A percentile compares a stretch with the other conserved stretches of the same genome.
Evolutionary conservation across 2,113 vertebrate species (phyloP).

Genomic region (Cavia aperea): DNA sequence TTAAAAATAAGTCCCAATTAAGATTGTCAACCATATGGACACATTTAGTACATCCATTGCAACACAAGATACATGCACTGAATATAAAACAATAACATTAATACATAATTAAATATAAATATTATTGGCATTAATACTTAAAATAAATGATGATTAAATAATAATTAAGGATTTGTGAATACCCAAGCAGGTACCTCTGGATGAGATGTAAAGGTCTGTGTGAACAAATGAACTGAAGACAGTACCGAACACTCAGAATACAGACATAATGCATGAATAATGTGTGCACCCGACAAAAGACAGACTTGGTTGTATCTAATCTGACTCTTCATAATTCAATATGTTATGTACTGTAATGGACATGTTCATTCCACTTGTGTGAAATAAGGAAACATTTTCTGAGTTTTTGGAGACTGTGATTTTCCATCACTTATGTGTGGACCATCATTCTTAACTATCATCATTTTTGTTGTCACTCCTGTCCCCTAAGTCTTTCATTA

Average conservation of each 20-base stretch:
- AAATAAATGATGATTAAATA: background rate
- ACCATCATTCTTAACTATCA: background rate
- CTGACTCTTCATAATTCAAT: background rate
- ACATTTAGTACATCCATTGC: background rate
- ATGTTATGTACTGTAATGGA: background rate
- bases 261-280: background rate
- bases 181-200: background rate
- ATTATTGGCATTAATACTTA: background rate
- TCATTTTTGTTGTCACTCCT: background rate
- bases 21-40: background rate
- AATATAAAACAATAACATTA: background rate
- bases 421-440: background rate
- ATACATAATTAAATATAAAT: background rate
- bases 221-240: background rate
- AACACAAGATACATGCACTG: background rate
- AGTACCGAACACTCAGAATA: background rate
- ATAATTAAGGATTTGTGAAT: background rate
- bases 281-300: background rate
- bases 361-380: background rate
- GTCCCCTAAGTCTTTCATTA: background rate
- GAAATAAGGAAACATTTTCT: background rate
- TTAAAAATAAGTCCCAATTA: background rate
- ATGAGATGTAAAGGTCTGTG: background rate
- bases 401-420: background rate
- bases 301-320: background rate